phyloP scores from a whole-genome alignment of 2,888 invertebrate genomes.

The Mythimna ferrago region DNA sequence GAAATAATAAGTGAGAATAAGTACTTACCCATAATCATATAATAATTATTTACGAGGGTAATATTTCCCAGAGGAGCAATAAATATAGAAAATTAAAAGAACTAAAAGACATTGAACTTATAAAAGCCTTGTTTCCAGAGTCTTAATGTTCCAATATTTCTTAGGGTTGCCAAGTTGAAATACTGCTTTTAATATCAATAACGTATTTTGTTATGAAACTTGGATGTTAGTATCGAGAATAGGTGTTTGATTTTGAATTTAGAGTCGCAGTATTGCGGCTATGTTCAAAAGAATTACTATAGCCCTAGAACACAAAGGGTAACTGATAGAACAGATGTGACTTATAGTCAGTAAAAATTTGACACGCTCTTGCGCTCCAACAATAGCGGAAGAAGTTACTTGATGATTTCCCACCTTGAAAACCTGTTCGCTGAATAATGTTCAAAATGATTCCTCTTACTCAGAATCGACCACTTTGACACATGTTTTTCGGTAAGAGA shows the following conservation, averaged over 20 bases:
- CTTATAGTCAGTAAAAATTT: too few species aligned
- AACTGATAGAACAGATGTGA: too few species aligned
- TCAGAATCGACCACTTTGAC: background rate
- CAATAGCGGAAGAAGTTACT: too few species aligned
- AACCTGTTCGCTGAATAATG: background rate
- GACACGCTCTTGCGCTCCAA: too few species aligned
- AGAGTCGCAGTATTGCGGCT: too few species aligned
- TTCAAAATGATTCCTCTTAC: background rate
- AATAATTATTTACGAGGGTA: constrained; percentile 41
- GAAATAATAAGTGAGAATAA: constrained; percentile 2
- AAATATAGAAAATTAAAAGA: constrained; percentile 40
- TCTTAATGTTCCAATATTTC: constrained; percentile 38
- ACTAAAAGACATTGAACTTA: constrained; percentile 37
- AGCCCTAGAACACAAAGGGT: too few species aligned
- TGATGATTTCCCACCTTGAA: too few species aligned
- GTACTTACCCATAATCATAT: constrained; percentile 23
- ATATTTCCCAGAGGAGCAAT: constrained; percentile 25
- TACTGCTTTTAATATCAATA: background rate
- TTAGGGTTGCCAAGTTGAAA: constrained; percentile 10
- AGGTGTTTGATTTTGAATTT: too few species aligned
- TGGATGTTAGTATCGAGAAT: background rate
- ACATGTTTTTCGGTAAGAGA: background rate
- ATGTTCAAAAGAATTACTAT: too few species aligned
- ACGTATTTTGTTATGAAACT: background rate
- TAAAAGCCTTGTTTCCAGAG: constrained; percentile 37